phyloP scores from a whole-genome alignment of 2,888 invertebrate species.

The Corythucha ciliata region DNA sequence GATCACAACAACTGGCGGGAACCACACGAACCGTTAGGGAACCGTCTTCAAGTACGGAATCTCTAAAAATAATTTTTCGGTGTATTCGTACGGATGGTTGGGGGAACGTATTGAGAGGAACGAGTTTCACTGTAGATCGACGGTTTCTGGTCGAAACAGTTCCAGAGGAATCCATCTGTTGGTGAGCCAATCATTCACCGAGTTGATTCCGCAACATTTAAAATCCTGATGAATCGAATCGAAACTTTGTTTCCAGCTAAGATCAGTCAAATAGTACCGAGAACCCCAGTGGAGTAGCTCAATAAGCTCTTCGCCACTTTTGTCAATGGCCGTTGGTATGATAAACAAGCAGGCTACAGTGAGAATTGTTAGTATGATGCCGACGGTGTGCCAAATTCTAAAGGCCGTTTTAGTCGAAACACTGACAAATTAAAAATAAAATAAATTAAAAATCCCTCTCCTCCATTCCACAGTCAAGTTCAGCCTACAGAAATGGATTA shows the following conservation, averaged over 20 bases:
- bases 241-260: conserved; percentile 14
- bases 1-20: conserved; percentile 21
- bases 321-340: not conserved
- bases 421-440: not conserved
- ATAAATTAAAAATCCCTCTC: not conserved
- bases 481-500: conserved; percentile 6
- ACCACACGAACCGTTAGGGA: conserved; percentile 7
- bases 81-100: too few relatives aligned
- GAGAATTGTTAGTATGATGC: not conserved
- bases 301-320: not conserved
- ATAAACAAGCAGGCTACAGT: not conserved
- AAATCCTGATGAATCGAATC: conserved; percentile 18
- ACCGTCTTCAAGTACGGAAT: conserved; percentile 3
- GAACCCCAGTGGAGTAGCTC: conserved; percentile 13
- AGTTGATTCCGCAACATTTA: conserved; percentile 18
- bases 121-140: conserved; percentile 3
- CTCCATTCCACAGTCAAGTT: too few relatives aligned
- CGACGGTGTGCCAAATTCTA: conserved; percentile 3
- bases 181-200: conserved; percentile 19
- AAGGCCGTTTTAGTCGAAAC: conserved; percentile 1
- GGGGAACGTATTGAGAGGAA: too few relatives aligned
- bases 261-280: conserved; percentile 6
- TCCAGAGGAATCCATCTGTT: conserved; percentile 18
- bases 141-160: not conserved
- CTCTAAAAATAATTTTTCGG: not conserved